A percentile compares a stretch with the other conserved stretches of the same genome.
Conservation (phyloP, 2,888 invertebrate genomes). For the Clitarchus hookeri region DNA sequence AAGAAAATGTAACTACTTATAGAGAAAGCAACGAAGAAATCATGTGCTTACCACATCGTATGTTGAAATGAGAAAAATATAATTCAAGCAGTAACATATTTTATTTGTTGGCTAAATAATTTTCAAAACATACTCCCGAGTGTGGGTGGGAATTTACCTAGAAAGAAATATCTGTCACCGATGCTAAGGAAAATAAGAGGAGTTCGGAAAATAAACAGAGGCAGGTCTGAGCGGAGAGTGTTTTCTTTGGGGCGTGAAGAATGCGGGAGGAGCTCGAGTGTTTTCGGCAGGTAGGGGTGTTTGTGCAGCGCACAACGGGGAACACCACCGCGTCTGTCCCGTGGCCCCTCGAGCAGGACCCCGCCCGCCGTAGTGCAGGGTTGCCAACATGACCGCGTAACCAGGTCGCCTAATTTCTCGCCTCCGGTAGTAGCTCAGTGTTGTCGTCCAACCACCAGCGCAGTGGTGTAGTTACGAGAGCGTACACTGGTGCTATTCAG, state of each 20-base stretch:
- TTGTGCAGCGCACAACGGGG: background rate
- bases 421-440: too few species aligned
- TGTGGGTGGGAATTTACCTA: background rate
- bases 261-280: background rate
- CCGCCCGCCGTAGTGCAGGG: background rate
- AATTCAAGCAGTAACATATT: background rate
- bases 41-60: too few species aligned
- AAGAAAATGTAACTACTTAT: too few species aligned
- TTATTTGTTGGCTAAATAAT: background rate
- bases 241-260: constrained; percentile 7
- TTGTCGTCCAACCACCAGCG: too few species aligned
- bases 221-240: background rate
- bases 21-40: too few species aligned
- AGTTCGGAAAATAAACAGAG: background rate
- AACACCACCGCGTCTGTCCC: background rate
- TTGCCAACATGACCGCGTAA: too few species aligned
- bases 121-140: background rate
- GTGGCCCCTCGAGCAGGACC: background rate
- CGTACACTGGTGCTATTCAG: too few species aligned
- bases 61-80: too few species aligned
- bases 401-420: too few species aligned
- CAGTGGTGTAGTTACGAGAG: too few species aligned
- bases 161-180: too few species aligned
- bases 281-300: constrained; percentile 2
- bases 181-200: background rate